Conservation (phyloP, 2,797 vertebrate species). For the Onychomys torridus region DNA sequence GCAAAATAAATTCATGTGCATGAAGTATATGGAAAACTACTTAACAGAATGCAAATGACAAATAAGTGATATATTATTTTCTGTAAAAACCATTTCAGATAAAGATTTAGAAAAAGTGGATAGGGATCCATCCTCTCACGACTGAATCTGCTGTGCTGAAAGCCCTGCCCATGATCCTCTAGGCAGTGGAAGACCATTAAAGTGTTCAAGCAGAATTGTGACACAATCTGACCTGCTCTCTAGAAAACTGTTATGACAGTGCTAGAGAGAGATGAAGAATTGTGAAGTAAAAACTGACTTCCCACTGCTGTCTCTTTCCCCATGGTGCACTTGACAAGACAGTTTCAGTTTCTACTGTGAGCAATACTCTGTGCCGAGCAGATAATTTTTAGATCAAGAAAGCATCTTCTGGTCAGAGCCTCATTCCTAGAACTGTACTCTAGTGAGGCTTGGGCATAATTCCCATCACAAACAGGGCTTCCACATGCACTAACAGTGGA, state of each 20-base stretch:
- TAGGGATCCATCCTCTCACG: neutral
- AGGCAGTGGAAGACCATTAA: neutral
- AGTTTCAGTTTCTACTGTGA: constrained; percentile 56
- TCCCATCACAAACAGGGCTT: neutral
- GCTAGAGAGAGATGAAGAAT: constrained; percentile 51
- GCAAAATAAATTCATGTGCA: neutral
- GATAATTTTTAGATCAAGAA: constrained; percentile 38
- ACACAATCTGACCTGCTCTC: constrained; percentile 37
- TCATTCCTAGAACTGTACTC: neutral
- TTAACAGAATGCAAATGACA: neutral
- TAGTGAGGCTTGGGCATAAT: neutral
- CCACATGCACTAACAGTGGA: neutral
- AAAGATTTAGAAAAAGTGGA: neutral
- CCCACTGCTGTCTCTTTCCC: neutral
- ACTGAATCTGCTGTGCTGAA: neutral
- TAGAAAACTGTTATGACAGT: constrained; percentile 52
- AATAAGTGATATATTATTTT: neutral
- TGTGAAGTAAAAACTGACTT: constrained; percentile 48
- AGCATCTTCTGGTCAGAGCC: neutral
- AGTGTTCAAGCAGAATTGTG: constrained; percentile 48
- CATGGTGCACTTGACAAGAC: constrained; percentile 44
- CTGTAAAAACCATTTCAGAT: neutral
- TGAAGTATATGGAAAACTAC: neutral
- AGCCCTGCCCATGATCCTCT: neutral
- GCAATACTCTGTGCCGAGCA: neutral